Base-by-base conservation (phyloP, 1,140 invertebrate species). In the Apis laboriosa region DNA sequence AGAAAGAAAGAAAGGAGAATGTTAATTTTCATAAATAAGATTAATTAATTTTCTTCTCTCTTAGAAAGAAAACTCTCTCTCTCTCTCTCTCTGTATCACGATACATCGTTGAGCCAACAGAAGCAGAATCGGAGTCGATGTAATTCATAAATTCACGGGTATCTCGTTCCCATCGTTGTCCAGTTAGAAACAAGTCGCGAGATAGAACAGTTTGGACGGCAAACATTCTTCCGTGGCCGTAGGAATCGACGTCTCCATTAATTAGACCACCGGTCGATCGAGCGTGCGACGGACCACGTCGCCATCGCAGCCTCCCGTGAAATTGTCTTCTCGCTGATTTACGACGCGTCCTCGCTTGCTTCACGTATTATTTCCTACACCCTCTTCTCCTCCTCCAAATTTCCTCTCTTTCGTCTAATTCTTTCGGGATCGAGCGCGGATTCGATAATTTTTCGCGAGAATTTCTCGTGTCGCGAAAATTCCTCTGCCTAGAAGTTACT, bases 261-360 rank as follows among this genome's bases (percentile, higher is more conserved):
- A 86, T 86, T 86, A 84, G 81, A 86, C 24, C 24, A 80, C 49
- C 51, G 61, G 76, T 86, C 81, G 84, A 86, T 84, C 71, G 81
- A 83, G 60, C 70, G 76, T 78, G 67, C 80, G 73, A 75, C 64
- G 68, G 55, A 79, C 63, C 84, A 85, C 80, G 80, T 85, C 55
- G 81, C 70, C 61, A 58, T 86, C 75, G 84, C 75, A 86, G 75
- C 70, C 81, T 79, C 60, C 81, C 84, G 84, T 86, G 81, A 86
- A 86, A 86, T 86, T 86, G 84, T 86, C 70, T 84, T 86, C 74
- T 63, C 81, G 70, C 28, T 84, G 84, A 86, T 86, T 86, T 86
- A 86, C 71, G 76, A 76, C 75, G 43, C 34, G 68, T 21, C 19
- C 9, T 24, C 13, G 24, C 15, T 28, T 24, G 21, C 17, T 55